A percentile compares a stretch with the other conserved stretches of the same genome.
Conservation (phyloP, 2,888 invertebrate species). For the Aleiodes alternator region DNA sequence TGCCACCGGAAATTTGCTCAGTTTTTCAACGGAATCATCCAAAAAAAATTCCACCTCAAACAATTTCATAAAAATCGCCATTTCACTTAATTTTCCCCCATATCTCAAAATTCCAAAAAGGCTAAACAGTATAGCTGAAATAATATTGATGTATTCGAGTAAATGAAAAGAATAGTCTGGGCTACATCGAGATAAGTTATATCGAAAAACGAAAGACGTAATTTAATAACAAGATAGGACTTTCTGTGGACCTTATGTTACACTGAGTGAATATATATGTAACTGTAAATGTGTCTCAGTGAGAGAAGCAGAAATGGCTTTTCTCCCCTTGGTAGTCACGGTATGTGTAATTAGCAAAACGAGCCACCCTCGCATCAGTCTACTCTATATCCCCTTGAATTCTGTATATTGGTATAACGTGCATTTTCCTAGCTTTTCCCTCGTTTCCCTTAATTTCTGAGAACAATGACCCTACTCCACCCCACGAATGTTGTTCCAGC, state of each 20-base stretch:
- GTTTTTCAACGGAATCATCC: background rate
- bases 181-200: slow-evolving; percentile 49
- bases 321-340: slow-evolving; percentile 57
- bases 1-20: no score
- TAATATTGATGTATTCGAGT: slow-evolving; percentile 41
- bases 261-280: slow-evolving; percentile 38
- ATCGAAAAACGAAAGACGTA: slow-evolving; percentile 36
- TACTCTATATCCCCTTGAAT: slow-evolving; percentile 43
- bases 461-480: slow-evolving; percentile 65
- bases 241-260: slow-evolving; percentile 47
- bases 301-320: slow-evolving; percentile 62
- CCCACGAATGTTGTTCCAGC: slow-evolving; percentile 66
- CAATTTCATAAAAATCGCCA: no score
- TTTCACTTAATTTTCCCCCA: no score
- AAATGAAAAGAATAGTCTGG: slow-evolving; percentile 48
- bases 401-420: slow-evolving; percentile 36
- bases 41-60: no score
- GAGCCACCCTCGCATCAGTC: slow-evolving; percentile 48
- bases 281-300: slow-evolving; percentile 50
- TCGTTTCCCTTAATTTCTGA: slow-evolving; percentile 71
- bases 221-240: slow-evolving; percentile 51
- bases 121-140: background rate
- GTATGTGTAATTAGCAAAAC: slow-evolving; percentile 69
- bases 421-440: slow-evolving; percentile 67
- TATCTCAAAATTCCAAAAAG: background rate